These are phyloP conservation scores for Metaphire vulgaris DNA, from an alignment of 1,140 invertebrate genomes.

Conservation along the genomic window DNA sequence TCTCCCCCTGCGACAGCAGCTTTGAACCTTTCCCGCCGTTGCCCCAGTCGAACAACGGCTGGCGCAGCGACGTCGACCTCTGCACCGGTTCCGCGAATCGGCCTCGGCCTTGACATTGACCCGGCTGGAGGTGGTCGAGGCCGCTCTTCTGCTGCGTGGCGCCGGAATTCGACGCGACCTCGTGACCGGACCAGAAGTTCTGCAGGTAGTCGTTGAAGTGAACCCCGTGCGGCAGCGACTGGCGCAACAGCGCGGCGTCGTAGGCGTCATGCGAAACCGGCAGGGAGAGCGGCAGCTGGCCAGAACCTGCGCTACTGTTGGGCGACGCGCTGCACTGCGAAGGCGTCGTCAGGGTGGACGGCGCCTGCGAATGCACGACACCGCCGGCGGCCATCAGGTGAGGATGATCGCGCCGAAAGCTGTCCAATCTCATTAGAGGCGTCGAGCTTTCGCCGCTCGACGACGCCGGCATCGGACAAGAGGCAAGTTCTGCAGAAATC, in stretches of 20 bases:
- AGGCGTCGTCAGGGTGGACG: neutral
- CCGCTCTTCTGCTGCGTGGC: neutral
- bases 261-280: neutral
- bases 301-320: neutral
- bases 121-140: neutral
- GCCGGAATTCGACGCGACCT: neutral
- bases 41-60: neutral
- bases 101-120: too few species aligned
- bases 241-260: neutral
- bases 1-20: neutral
- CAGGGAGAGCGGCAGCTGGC: neutral
- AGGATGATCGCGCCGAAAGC: neutral
- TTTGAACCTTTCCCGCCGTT: neutral
- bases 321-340: neutral
- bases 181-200: neutral
- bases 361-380: neutral
- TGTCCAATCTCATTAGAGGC: neutral
- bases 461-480: neutral
- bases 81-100: neutral
- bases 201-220: neutral
- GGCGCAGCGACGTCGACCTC: neutral
- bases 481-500: neutral
- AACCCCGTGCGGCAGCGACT: neutral
- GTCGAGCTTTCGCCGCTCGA: neutral
- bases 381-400: neutral